phyloP scores from a whole-genome alignment of 2,888 invertebrate species.

The Corbicula japonica region DNA sequence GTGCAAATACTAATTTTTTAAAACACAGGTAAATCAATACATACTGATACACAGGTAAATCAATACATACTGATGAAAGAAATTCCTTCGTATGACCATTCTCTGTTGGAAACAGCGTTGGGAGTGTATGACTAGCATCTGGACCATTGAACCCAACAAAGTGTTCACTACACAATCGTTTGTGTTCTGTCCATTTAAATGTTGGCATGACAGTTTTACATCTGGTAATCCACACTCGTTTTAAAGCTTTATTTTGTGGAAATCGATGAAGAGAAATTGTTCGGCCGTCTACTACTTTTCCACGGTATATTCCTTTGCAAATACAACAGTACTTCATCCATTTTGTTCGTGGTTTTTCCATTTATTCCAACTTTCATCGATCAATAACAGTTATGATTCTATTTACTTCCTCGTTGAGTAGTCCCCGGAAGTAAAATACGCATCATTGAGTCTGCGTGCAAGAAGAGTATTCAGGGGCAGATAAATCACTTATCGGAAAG shows the following conservation, averaged over 20 bases:
- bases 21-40: too few species aligned
- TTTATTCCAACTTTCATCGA: too few species aligned
- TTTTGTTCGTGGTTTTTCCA: too few species aligned
- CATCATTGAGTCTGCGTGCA: too few species aligned
- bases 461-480: too few species aligned
- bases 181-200: constrained; percentile 17
- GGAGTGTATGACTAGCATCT: background rate
- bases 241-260: constrained; percentile 16
- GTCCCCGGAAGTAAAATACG: too few species aligned
- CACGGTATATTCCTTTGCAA: constrained; percentile 17
- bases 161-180: constrained; percentile 18
- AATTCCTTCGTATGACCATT: background rate
- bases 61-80: constrained; percentile 10
- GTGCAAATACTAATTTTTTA: too few species aligned
- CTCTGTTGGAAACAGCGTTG: constrained; percentile 9
- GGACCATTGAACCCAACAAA: constrained; percentile 9
- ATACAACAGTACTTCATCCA: constrained; percentile 26
- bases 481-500: too few species aligned
- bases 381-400: too few species aligned
- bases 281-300: constrained; percentile 12
- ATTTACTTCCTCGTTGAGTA: too few species aligned
- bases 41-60: too few species aligned
- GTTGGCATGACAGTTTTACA: constrained; percentile 16
- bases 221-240: constrained; percentile 20
- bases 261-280: constrained; percentile 19